These are phyloP conservation scores for Enteromius afrohamiltoni DNA, from an alignment of 2,797 vertebrate species.

Conservation along the genomic window DNA sequence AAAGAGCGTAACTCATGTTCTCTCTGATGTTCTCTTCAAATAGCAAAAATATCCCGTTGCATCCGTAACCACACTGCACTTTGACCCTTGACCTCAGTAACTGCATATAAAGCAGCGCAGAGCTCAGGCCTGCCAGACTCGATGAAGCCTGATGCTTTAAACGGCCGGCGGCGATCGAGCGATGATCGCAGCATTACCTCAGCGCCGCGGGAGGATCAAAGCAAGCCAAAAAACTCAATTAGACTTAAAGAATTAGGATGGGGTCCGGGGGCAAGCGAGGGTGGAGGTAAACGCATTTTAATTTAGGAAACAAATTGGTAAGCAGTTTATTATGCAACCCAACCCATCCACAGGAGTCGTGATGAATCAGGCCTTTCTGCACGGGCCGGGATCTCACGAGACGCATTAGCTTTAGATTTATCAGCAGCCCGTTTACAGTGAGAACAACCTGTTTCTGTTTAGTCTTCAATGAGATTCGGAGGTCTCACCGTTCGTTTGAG, in stretches of 20 bases:
- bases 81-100: constrained; percentile 56
- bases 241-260: constrained; percentile 55
- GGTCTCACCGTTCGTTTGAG: constrained; percentile 52
- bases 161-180: constrained; percentile 52
- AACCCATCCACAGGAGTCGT: constrained; percentile 44
- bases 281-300: constrained; percentile 58
- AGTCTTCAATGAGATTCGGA: constrained; percentile 55
- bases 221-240: constrained; percentile 55
- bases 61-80: constrained; percentile 40
- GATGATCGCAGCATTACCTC: constrained; percentile 54
- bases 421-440: constrained; percentile 50
- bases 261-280: constrained; percentile 55
- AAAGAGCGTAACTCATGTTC: constrained; percentile 3
- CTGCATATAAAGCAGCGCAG: constrained; percentile 39
- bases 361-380: constrained; percentile 33
- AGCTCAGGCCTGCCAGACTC: constrained; percentile 59
- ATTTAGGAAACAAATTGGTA: constrained; percentile 64
- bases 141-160: constrained; percentile 55
- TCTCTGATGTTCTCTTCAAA: constrained; percentile 25
- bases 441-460: constrained; percentile 64
- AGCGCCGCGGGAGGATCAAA: constrained; percentile 59
- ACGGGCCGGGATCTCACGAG: constrained; percentile 45
- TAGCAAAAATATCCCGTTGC: constrained; percentile 16
- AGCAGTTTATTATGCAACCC: constrained; percentile 59
- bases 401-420: constrained; percentile 57